These are phyloP conservation scores for Pemphigus obesinymphae DNA, from an alignment of 1,140 invertebrate genomes.

Conservation along the genomic window DNA sequence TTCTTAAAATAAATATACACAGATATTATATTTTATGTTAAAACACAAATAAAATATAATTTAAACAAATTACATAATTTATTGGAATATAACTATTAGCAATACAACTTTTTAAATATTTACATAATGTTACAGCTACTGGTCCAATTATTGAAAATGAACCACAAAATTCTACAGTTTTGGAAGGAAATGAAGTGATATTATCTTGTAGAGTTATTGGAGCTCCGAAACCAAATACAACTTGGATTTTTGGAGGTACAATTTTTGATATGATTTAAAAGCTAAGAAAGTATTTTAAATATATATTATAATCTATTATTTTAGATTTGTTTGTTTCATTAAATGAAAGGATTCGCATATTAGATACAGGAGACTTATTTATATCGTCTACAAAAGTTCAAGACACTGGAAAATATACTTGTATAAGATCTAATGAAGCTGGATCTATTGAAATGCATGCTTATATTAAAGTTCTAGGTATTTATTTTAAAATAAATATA, in stretches of 20 bases:
- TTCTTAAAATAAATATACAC: neutral
- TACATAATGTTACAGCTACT: slow-evolving; percentile 62
- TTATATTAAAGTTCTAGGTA: slow-evolving; percentile 76
- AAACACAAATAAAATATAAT: neutral
- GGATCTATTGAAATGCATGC: slow-evolving; percentile 77
- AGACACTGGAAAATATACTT: slow-evolving; percentile 85
- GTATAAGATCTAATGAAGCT: slow-evolving; percentile 80
- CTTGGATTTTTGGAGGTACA: slow-evolving; percentile 86
- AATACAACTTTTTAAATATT: neutral
- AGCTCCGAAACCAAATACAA: slow-evolving; percentile 82
- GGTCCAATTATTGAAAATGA: slow-evolving; percentile 73
- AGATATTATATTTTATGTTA: neutral
- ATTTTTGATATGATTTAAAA: neutral
- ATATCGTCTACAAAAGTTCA: slow-evolving; percentile 75
- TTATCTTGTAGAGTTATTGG: slow-evolving; percentile 80
- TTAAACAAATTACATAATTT: neutral
- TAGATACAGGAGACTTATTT: slow-evolving; percentile 78
- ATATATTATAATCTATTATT: neutral
- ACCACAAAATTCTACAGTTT: slow-evolving; percentile 79
- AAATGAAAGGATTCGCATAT: slow-evolving; percentile 9
- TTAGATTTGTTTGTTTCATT: slow-evolving; percentile 42
- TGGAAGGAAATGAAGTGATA: slow-evolving; percentile 87
- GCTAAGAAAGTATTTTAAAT: neutral
- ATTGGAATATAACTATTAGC: neutral
- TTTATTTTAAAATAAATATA: slow-evolving; percentile 45